Evolutionary conservation across 1,140 invertebrate genomes (phyloP), one percentile per base, ranked within the genome.

Genomic region (Drosophila saltans): DNA sequence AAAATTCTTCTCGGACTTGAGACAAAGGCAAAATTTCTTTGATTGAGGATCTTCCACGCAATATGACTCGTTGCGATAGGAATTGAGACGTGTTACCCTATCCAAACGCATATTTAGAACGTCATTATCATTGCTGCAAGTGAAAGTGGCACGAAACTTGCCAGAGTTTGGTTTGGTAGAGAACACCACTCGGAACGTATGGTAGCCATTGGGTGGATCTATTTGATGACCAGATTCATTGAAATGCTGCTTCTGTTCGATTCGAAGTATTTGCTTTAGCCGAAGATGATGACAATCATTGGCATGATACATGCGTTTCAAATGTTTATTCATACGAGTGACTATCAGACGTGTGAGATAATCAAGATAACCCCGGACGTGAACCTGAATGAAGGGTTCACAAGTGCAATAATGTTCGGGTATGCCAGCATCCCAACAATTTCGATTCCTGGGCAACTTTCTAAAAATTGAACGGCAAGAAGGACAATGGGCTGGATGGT

Each of bases 391-490:
- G 63, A 94, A 94, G 0, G 93, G 92, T 2, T 93, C 93, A 69
- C 97, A 98, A 10, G 94, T 94, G 82, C 97, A 98, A 95, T 96
- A 97, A 78, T 97, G 95, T 16, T 94, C 93, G 0, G 93, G 91
- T 2, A 98, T 95, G 0, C 93, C 93, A 1, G 95, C 96, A 55
- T 96, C 94, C 2, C 81, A 77, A 89, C 97, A 98, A 1, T 94
- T 95, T 33, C 97, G 93, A 40, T 95, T 93, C 1, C 80, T 84
- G 0, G 95, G 94, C 1, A 96, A 93, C 16, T 93, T 91, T 2
- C 93, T 80, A 57, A 97, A 95, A 6, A 97, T 88, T 62, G 95
- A 95, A 3, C 93, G 92, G 69, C 96, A 96, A 2, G 0, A 3
- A 0, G 28, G 62, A 8, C 16, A 52, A 0, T 16, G 7, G 59